These are phyloP conservation scores for Chymomyza procnemis DNA, from an alignment of 2,888 invertebrate species.

Conservation along the genomic window DNA sequence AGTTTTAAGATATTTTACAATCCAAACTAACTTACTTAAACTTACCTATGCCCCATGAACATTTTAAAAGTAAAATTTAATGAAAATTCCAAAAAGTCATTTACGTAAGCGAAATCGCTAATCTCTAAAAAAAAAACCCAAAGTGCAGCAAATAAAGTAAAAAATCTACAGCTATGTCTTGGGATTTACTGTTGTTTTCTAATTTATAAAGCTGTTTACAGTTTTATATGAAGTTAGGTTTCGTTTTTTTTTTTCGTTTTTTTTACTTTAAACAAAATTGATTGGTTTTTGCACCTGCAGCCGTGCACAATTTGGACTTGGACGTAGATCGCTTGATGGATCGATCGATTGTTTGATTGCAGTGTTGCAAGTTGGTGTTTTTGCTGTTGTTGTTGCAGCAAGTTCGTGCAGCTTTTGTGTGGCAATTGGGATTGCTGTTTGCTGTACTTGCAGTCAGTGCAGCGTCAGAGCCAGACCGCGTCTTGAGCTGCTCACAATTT, in stretches of 20 bases:
- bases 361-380: neutral
- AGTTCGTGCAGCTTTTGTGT: conserved; percentile 30
- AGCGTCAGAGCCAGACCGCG: neutral
- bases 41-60: too few relatives aligned
- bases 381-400: conserved; percentile 3
- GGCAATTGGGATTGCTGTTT: neutral
- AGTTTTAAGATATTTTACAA: too few relatives aligned
- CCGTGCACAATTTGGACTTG: conserved; percentile 3
- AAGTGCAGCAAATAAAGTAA: neutral
- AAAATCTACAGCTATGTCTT: neutral
- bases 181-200: neutral
- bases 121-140: neutral
- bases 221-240: neutral
- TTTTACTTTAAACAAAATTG: neutral
- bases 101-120: neutral
- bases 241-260: neutral
- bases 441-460: neutral
- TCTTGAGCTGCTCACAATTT: conserved; percentile 57
- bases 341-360: neutral
- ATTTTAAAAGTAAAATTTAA: neutral
- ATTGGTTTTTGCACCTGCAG: conserved; percentile 4
- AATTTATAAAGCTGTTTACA: neutral
- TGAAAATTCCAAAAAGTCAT: neutral
- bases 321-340: neutral
- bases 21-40: too few relatives aligned